Conservation (phyloP, 2,888 invertebrate genomes). For the Chrysolina americana region DNA sequence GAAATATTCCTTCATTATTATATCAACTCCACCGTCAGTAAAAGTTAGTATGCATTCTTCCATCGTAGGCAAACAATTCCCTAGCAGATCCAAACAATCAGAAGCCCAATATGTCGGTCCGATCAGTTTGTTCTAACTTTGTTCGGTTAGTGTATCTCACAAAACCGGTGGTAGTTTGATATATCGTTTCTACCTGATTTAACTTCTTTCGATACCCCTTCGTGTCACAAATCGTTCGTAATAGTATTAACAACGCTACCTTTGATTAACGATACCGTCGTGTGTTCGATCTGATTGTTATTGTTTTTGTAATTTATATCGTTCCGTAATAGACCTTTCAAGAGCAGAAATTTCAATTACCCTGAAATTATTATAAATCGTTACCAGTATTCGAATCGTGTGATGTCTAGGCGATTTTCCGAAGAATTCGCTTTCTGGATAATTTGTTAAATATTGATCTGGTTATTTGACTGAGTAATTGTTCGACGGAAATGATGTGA, state of each 20-base stretch:
- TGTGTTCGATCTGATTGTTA: conserved; percentile 14
- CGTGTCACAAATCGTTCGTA: conserved; percentile 14
- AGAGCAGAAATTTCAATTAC: conserved; percentile 54
- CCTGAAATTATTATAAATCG: conserved; percentile 55
- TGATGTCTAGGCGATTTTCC: conserved; percentile 26
- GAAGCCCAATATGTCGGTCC: no score
- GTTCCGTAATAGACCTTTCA: conserved; percentile 56
- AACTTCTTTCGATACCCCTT: background rate
- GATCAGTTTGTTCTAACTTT: background rate
- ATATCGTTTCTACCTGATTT: background rate
- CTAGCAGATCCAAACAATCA: no score
- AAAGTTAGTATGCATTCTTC: no score
- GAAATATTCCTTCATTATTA: no score
- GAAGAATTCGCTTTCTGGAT: conserved; percentile 35
- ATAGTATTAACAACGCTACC: background rate
- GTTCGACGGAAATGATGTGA: conserved; percentile 41
- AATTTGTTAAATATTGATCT: conserved; percentile 46
- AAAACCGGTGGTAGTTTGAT: background rate
- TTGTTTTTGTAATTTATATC: conserved; percentile 13
- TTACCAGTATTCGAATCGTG: conserved; percentile 42
- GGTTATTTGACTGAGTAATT: conserved; percentile 44
- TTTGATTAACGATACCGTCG: conserved; percentile 16
- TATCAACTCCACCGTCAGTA: no score
- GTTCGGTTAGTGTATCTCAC: background rate
- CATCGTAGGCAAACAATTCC: no score